Conservation (phyloP, 2,113 vertebrate species). For the Pseudolaguvia tuberculata region DNA sequence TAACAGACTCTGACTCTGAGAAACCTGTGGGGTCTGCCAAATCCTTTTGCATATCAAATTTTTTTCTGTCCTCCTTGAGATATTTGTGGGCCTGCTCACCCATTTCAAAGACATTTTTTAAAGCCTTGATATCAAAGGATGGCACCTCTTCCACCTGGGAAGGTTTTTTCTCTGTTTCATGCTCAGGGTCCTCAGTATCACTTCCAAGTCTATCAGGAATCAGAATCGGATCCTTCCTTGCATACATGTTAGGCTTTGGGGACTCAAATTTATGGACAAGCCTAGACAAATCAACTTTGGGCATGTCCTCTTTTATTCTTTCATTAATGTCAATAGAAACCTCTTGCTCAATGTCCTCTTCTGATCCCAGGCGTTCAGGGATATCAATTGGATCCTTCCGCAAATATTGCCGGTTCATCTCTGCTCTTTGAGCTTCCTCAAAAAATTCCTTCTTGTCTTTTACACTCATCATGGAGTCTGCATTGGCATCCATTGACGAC, state of each 20-base stretch:
- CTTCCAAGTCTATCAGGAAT: conserved; percentile 67
- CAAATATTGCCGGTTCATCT: conserved; percentile 61
- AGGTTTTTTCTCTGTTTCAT: conserved; percentile 58
- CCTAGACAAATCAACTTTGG: conserved; percentile 65
- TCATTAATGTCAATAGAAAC: conserved; percentile 53
- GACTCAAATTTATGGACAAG: conserved; percentile 71
- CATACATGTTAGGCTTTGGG: conserved; percentile 61
- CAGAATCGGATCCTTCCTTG: conserved; percentile 66
- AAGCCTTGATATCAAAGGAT: conserved; percentile 69
- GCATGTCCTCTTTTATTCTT: conserved; percentile 65
- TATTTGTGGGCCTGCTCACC: conserved; percentile 70
- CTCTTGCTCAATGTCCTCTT: conserved; percentile 62
- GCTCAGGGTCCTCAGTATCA: conserved; percentile 61
- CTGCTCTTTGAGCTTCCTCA: conserved; percentile 71
- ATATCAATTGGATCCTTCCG: conserved; percentile 72
- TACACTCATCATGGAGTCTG: conserved; percentile 70
- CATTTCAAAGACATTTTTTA: conserved; percentile 73
- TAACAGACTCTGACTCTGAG: conserved; percentile 60
- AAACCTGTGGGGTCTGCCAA: conserved; percentile 47
- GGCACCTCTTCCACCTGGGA: conserved; percentile 64
- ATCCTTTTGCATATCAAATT: conserved; percentile 61
- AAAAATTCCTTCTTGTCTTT: conserved; percentile 71
- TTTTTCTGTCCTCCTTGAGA: conserved; percentile 61
- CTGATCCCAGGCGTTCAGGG: conserved; percentile 61
- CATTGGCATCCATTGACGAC: conserved; percentile 51